Conservation (phyloP, 2,888 invertebrate species). For the Cheilosia grossa region DNA sequence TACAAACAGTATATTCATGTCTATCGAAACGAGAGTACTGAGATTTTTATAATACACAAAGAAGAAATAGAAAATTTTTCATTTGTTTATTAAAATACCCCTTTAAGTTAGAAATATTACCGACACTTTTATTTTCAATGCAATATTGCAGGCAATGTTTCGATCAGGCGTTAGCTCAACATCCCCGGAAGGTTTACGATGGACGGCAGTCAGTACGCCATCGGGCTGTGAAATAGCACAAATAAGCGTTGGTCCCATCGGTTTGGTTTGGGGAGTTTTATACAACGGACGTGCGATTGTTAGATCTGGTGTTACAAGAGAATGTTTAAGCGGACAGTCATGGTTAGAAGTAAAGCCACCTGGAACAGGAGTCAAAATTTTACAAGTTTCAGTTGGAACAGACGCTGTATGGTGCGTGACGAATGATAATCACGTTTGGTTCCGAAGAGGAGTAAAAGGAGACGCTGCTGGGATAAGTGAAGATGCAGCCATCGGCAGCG, state of each 20-base stretch:
- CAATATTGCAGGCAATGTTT: slow-evolving; percentile 88
- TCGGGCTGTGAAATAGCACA: slow-evolving; percentile 92
- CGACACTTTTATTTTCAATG: background rate
- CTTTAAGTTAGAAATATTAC: too few relatives aligned
- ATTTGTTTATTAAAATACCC: too few relatives aligned
- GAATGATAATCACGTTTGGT: slow-evolving; percentile 93
- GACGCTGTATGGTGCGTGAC: slow-evolving; percentile 91
- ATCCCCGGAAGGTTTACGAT: slow-evolving; percentile 94
- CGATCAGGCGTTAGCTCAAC: slow-evolving; percentile 91
- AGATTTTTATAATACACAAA: too few relatives aligned
- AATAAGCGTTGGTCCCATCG: slow-evolving; percentile 93
- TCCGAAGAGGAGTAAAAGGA: slow-evolving; percentile 89
- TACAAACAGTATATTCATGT: too few relatives aligned
- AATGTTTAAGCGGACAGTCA: slow-evolving; percentile 85
- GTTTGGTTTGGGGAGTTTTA: slow-evolving; percentile 93
- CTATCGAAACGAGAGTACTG: too few relatives aligned
- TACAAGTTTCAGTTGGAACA: slow-evolving; percentile 91
- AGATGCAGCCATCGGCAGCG: slow-evolving; percentile 90
- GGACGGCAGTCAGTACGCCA: slow-evolving; percentile 91
- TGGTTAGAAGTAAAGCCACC: slow-evolving; percentile 93
- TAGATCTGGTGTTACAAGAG: slow-evolving; percentile 92
- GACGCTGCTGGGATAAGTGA: slow-evolving; percentile 89
- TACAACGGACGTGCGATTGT: slow-evolving; percentile 93
- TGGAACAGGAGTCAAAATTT: slow-evolving; percentile 87
- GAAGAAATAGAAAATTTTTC: too few relatives aligned